These are phyloP conservation scores for Prionailurus bengalensis DNA, from an alignment of 2,113 vertebrate genomes.

Conservation along the genomic window DNA sequence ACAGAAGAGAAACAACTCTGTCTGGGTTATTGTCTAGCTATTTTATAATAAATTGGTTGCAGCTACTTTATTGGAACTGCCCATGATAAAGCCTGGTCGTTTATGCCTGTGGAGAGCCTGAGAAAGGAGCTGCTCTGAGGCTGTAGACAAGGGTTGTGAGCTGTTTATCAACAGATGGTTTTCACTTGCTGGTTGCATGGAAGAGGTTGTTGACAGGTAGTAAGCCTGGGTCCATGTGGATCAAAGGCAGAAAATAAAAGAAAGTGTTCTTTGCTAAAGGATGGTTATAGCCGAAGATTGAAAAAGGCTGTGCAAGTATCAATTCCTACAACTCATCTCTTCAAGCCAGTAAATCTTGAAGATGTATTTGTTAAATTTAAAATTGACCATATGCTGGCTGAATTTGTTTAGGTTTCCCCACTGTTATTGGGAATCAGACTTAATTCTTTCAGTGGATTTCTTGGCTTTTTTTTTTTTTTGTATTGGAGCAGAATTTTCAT, in stretches of 20 bases:
- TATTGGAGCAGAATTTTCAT: conserved; percentile 36
- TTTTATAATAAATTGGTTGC: conserved; percentile 56
- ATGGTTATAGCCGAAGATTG: conserved; percentile 62
- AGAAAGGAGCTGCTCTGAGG: not conserved
- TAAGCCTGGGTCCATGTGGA: conserved; percentile 72
- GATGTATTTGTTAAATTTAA: conserved; percentile 80
- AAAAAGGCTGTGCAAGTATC: conserved; percentile 49
- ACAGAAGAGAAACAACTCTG: not conserved
- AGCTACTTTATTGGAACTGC: conserved; percentile 26
- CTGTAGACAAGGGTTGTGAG: conserved; percentile 30
- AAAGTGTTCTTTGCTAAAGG: conserved; percentile 80
- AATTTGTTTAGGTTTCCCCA: conserved; percentile 66
- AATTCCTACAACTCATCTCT: conserved; percentile 73
- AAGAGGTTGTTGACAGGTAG: conserved; percentile 80
- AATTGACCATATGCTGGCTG: conserved; percentile 77
- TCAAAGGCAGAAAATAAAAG: conserved; percentile 79
- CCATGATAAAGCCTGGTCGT: not conserved
- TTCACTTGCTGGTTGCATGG: conserved; percentile 75
- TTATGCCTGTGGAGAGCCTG: not conserved
- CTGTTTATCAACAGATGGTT: conserved; percentile 67
- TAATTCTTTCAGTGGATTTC: conserved; percentile 67
- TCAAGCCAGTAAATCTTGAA: conserved; percentile 77
- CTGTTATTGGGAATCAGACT: conserved; percentile 57
- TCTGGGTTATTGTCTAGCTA: conserved; percentile 8
- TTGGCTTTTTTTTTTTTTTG: not conserved